Base-by-base conservation (phyloP, 2,888 invertebrate species). In the Apamea sordens region DNA sequence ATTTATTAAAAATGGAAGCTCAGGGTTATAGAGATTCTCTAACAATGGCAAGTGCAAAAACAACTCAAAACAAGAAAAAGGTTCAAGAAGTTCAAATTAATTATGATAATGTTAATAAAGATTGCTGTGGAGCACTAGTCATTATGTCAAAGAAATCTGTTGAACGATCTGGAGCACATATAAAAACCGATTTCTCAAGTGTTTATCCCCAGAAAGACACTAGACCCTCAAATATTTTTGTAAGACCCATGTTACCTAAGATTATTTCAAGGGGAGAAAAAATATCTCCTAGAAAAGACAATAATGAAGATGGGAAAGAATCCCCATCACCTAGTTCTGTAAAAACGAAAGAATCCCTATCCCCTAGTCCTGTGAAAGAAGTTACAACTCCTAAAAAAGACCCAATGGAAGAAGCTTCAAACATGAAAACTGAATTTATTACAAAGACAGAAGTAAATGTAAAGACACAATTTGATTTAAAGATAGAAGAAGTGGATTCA, bases 311-410 rank as follows among this genome's bases (percentile, higher is more conserved):
- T 32, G 69, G 82, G 47, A 92, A 92, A 98, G 97, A 90, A 97
- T 83, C 24, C 11, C 97, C 91, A 98, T 67, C 59, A 32, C 76
- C 82, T 28, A 98, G 88, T 98, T 98, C 95, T 98, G 98, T 95
- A 98, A 99, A 81, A 99, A 92, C 83, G 56, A 92, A 91, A 98
- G 97, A 90, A 97, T 82, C n/a, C 32, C 97, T 90, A 98, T 70
- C 50, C 21, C 41, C 61, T 18, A 98, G 88, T 98, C 98, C 95
- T 98, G 98, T 94, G 98, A 99, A 81, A 99, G 92, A 93, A 76
- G 59, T 82, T 32, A 88, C 90, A 80, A 68, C 61, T 47, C 36
- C 69, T 65, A 85, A 65, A 72, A 90, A 87, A 63, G 67, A 70
- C 4, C 15, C 68, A 67, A 76, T 75, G 70, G 90, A 89, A 78